Percentiles rank a stretch among this genome's conserved stretches.
These are phyloP conservation scores for Dermatemys mawii DNA, from an alignment of 2,113 vertebrate species.

Conservation along the genomic window DNA sequence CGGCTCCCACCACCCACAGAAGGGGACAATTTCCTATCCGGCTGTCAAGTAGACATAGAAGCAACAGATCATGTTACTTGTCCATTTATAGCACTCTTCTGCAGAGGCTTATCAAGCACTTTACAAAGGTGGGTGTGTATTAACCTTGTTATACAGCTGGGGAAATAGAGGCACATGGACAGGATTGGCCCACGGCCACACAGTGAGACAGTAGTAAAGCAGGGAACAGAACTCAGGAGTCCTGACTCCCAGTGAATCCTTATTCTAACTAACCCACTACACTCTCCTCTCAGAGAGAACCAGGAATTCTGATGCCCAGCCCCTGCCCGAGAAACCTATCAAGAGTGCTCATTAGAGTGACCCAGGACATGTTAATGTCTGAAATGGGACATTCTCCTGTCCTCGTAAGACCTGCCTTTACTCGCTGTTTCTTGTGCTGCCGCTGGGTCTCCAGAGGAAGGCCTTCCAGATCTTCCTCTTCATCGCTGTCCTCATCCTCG, in stretches of 20 bases:
- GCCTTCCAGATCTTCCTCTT: slow-evolving; percentile 88
- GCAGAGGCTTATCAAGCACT: neutral
- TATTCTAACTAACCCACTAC: neutral
- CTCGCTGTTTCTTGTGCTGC: slow-evolving; percentile 84
- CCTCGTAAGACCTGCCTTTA: slow-evolving; percentile 65
- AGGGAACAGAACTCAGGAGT: neutral
- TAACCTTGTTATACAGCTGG: neutral
- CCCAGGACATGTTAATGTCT: neutral
- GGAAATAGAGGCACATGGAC: neutral
- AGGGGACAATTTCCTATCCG: neutral
- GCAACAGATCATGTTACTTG: neutral
- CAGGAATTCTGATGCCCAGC: neutral
- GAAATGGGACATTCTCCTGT: rapidly evolving
- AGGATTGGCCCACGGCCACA: neutral
- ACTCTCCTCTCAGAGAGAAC: neutral
- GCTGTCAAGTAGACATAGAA: neutral
- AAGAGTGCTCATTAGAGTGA: neutral
- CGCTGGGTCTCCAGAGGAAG: slow-evolving; percentile 83
- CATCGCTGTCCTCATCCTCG: slow-evolving; percentile 90
- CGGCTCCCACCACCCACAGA: neutral
- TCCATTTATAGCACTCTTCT: too few species aligned
- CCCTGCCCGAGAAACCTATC: neutral
- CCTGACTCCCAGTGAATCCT: neutral
- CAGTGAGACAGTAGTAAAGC: neutral
- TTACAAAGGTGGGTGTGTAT: neutral